Conservation (phyloP, 2,797 vertebrate genomes). For the Chanos chanos region DNA sequence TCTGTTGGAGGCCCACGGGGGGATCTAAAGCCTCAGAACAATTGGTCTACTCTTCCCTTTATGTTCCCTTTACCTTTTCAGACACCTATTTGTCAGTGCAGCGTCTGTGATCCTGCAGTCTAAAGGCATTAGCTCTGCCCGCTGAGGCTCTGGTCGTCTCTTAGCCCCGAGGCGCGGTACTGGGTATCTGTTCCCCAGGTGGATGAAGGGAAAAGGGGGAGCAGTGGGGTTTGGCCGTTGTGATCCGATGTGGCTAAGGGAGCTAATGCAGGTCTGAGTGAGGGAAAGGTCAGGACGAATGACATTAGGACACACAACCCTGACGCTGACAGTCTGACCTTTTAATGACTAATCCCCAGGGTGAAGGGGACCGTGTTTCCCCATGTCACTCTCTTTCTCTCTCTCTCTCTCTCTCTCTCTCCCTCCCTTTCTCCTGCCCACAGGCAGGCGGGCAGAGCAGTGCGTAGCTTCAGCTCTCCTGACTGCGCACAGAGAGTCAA, state of each 20-base stretch:
- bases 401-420: conserved; percentile 42
- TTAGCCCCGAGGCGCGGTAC: neutral
- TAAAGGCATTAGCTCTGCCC: no score
- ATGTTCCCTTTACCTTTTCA: no score
- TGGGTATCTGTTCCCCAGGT: neutral
- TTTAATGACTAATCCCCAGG: conserved; percentile 56
- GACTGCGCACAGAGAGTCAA: conserved; percentile 17
- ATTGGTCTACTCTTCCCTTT: no score
- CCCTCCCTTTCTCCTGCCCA: no score
- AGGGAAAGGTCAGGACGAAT: conserved; percentile 59
- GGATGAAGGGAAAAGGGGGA: neutral
- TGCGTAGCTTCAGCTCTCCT: conserved; percentile 14
- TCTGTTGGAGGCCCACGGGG: no score
- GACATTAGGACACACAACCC: conserved; percentile 56
- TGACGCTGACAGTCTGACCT: conserved; percentile 66
- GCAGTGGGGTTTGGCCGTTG: conserved; percentile 5
- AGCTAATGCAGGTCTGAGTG: conserved; percentile 51
- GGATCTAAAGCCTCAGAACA: no score
- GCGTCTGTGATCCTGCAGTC: no score
- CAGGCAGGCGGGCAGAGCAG: neutral
- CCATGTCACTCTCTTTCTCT: no score
- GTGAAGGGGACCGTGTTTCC: conserved; percentile 16
- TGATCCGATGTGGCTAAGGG: conserved; percentile 45
- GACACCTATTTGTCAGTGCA: no score
- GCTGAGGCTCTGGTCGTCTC: no score